Base-by-base conservation (phyloP, 2,888 invertebrate genomes). In the Sphaerophoria taeniata region DNA sequence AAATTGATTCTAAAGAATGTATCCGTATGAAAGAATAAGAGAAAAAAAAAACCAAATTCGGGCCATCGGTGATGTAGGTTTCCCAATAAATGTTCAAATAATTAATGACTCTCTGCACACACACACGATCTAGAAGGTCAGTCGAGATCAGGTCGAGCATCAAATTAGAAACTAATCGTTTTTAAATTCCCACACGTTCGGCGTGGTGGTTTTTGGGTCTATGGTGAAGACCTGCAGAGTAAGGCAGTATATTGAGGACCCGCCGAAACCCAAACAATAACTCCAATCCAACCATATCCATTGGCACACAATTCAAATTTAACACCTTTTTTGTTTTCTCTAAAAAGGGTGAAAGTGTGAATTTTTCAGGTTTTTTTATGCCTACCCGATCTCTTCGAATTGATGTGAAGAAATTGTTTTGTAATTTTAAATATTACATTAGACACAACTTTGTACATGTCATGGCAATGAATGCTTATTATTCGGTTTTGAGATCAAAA, bases 161-260 rank as follows among this genome's bases (percentile, higher is more conserved):
- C 84, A 85, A 85, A 85, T 85, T 85, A 85, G 80, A 85, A 85
- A 85, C 84, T 85, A 85, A 85, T 85, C 80, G 80, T 80, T 85
- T 84, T 76, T 55, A 72, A 69, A 72, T 80, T 80, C 80, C 84
- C 70, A 53, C 80, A 71, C 70, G 70, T 70, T 16, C 83, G 74
- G 39, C 71, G 49, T 70, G 70, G 7, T 31, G 24, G 53, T 49
- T 24, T 33, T 14, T 36, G 33, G 16, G 49, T 16, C 14, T 3
- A 6, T 11, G 16, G 65, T 43, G 55, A 70, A 51, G 24, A 24
- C 24, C 24, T 24, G 24, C 24, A 24, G 24, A 24, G 24, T 24
- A 24, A 24, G 24, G 24, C 24, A 24, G 24, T 24, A 24, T 24
- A 24, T 24, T 24, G 24, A 24, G 24, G 24, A 24, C 24, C 24